These are phyloP conservation scores for Cantharis nigra DNA, from an alignment of 2,888 invertebrate species.

Conservation along the genomic window DNA sequence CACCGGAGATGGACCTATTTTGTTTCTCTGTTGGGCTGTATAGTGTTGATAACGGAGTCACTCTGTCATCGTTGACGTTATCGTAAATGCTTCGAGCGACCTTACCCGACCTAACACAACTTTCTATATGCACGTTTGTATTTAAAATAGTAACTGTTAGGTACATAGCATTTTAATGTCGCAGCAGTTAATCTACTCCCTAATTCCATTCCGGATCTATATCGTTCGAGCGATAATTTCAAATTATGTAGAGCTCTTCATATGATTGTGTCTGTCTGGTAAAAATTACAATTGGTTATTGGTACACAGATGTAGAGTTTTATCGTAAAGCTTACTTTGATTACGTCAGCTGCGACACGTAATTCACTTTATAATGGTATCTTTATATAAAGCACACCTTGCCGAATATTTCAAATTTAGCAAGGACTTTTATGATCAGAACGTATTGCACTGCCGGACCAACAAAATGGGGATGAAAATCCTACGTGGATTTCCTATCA, in stretches of 20 bases:
- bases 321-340: slow-evolving; percentile 16
- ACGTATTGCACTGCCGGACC: slow-evolving; percentile 44
- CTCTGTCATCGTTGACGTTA: slow-evolving; percentile 63
- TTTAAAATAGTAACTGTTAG: slow-evolving; percentile 5
- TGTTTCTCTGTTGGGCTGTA: slow-evolving; percentile 60
- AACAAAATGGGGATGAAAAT: slow-evolving; percentile 44
- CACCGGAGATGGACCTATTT: slow-evolving; percentile 51
- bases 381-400: slow-evolving; percentile 17
- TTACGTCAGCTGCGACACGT: slow-evolving; percentile 22
- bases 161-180: slow-evolving; percentile 14
- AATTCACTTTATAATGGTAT: slow-evolving; percentile 14
- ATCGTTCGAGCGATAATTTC: slow-evolving; percentile 6
- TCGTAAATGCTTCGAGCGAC: slow-evolving; percentile 45
- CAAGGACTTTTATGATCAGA: slow-evolving; percentile 44
- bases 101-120: slow-evolving; percentile 36
- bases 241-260: slow-evolving; percentile 5
- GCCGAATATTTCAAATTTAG: slow-evolving; percentile 41
- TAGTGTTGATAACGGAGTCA: slow-evolving; percentile 60
- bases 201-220: slow-evolving; percentile 7
- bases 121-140: slow-evolving; percentile 27
- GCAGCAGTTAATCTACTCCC: slow-evolving; percentile 8
- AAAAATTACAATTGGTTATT: background rate
- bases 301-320: slow-evolving; percentile 14
- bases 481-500: slow-evolving; percentile 44
- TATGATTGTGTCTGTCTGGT: background rate